Conservation (phyloP, 2,797 vertebrate genomes). For the Pangasius krempfi region DNA sequence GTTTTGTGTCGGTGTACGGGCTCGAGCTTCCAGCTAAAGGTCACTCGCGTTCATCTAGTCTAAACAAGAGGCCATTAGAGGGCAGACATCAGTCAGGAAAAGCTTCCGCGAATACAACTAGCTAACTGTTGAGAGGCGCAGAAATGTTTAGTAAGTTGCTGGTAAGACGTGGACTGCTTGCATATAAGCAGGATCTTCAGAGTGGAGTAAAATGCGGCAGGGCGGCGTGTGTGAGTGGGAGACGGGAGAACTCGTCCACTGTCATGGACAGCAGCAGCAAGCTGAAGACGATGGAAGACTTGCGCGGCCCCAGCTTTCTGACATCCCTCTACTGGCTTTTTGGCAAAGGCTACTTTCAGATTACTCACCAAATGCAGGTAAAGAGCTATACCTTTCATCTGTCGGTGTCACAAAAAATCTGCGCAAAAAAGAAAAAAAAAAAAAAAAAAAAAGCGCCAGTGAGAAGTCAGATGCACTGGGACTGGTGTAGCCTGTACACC, state of each 20-base stretch:
- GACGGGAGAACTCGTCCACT: slow-evolving; percentile 30
- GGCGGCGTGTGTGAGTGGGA: background rate
- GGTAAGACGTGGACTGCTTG: slow-evolving; percentile 15
- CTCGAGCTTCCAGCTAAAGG: background rate
- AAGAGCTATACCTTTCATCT: background rate
- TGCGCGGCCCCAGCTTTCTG: slow-evolving; percentile 70
- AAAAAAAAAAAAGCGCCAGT: too few relatives aligned
- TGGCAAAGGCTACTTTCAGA: slow-evolving; percentile 72
- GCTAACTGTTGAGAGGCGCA: background rate
- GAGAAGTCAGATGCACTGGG: background rate
- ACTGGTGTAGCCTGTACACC: background rate
- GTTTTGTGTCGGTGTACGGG: too few relatives aligned
- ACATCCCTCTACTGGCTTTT: slow-evolving; percentile 75
- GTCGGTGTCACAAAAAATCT: background rate
- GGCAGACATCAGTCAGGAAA: background rate
- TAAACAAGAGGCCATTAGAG: slow-evolving; percentile 20
- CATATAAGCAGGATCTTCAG: background rate
- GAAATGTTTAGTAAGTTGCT: slow-evolving; percentile 64
- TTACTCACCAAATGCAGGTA: slow-evolving; percentile 75
- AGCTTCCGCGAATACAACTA: background rate
- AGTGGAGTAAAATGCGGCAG: slow-evolving; percentile 23
- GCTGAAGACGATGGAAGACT: slow-evolving; percentile 68
- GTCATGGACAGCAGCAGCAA: slow-evolving; percentile 39
- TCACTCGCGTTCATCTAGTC: slow-evolving; percentile 18
- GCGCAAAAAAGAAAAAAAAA: too few relatives aligned